Evolutionary conservation across 2,797 vertebrate species (phyloP), one percentile per base, ranked within the genome.

Genomic region (Liparis tanakae): DNA sequence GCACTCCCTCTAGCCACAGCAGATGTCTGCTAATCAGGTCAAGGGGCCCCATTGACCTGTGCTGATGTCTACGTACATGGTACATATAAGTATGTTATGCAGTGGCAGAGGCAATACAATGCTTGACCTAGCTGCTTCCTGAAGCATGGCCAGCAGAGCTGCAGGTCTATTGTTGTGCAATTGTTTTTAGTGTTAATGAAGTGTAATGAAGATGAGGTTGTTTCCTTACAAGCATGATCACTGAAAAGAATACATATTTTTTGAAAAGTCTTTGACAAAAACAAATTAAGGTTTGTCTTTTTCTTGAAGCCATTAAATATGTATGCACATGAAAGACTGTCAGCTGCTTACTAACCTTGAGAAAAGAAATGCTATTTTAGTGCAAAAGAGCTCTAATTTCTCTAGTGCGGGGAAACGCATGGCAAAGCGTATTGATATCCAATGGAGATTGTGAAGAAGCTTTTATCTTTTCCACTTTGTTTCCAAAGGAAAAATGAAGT

Each of bases 1-100:
- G 58, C 18, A 33, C 18, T 53, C 76, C 82, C 82, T 77, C 56
- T 44, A 71, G 89, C 71, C 67, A 80, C 55, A 68, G 72, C 86
- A 92, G 72, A 87, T 90, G 84, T 86, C 76, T 76, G 25, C 54
- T 85, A 89, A 90, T 90, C 80, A 85, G 88, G 82, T 88, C 86
- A 89, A 83, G 67, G 50, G 74, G 68, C 70, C 50, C 73, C 63
- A 46, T 61, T 76, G 70, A 88, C 83, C 80, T 81, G 82, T 82
- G 59, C 72, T 58, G 70, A 86, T 67, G 73, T 85, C 74, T 68
- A 72, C 48, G 48, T 71, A 55, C 69, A 67, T 69, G 67, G 46
- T 63, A 41, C 51, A 62, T 50, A 12, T 10, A 2, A 15, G 56
- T 37, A 62, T 54, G 33, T 65, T 65, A 39, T 70, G 70, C 14